These are phyloP conservation scores for Embiotoca jacksoni DNA, from an alignment of 2,113 vertebrate genomes.

Conservation along the genomic window DNA sequence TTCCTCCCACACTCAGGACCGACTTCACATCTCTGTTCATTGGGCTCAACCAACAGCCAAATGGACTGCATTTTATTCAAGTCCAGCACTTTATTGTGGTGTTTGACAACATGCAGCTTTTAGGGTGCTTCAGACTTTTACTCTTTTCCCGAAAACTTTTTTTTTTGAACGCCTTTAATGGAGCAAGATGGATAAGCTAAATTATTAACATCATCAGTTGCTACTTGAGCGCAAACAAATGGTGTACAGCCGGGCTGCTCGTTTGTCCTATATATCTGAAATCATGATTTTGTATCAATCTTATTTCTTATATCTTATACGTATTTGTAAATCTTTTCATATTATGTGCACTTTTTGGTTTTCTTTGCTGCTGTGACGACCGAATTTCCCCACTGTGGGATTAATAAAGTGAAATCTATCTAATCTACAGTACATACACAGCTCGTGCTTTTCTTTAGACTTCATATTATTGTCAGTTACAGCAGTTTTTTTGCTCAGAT, in stretches of 20 bases:
- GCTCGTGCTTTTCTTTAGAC: background rate
- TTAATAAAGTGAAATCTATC: too few relatives aligned
- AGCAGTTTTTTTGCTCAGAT: slow-evolving; percentile 21
- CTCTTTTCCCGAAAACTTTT: background rate
- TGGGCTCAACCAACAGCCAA: too few relatives aligned
- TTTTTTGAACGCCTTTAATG: background rate
- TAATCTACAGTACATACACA: too few relatives aligned
- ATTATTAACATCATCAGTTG: slow-evolving; percentile 9
- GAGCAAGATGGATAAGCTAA: background rate
- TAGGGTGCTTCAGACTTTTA: background rate
- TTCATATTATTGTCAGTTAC: background rate
- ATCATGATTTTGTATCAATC: too few relatives aligned
- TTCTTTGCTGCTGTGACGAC: too few relatives aligned
- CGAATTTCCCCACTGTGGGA: too few relatives aligned
- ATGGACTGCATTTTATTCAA: too few relatives aligned
- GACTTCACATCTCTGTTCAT: background rate
- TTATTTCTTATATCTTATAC: too few relatives aligned
- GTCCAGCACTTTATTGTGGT: background rate
- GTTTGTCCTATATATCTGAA: background rate
- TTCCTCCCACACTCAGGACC: slow-evolving; percentile 15
- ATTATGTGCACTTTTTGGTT: too few relatives aligned
- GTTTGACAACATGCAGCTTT: background rate
- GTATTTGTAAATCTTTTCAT: too few relatives aligned
- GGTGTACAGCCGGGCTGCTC: background rate
- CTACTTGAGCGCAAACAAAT: background rate